Evolutionary conservation across 2,888 invertebrate species (phyloP), one percentile per base, ranked within the genome.

Genomic region (Nephrocerus scutellatus): DNA sequence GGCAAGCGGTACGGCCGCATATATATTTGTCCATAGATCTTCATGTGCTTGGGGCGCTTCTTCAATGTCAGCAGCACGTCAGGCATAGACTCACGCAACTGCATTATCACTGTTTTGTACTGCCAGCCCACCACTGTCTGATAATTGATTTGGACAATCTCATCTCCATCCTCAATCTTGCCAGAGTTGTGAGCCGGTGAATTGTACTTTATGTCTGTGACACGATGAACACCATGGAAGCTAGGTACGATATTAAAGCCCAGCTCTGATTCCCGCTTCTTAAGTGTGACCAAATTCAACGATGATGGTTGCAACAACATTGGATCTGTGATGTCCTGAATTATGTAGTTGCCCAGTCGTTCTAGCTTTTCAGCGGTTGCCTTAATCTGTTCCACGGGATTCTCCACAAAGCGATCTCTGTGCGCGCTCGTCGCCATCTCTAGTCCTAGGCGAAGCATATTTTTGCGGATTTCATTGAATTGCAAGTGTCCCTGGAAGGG

Each of bases 91-190:
- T 86, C 85, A 52, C 80, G 79, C 41, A 84, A 74, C 38, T 82
- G 72, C 44, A 81, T 75, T 52, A 84, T 72, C 18, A 89, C 80
- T 49, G 83, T 83, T 57, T 83, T 82, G 38, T 81, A 74, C 54
- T 83, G 82, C 88, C 89, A 90, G 2, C 87, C 88, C 44, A 88
- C 79, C 2, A 80, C 77, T 1, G 80, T 80, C 60, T 80, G 79
- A 59, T 80, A 80, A 62, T 80, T 80, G 18, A 80, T 88, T 74
- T 92, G 90, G 26, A 96, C 84, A 53, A 97, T 88, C 73, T 97
- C 96, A 70, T 97, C 96, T 0, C 95, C 96, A 54, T 86, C 84
- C 68, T 92, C 92, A 57, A 97, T 84, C 70, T 88, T 89, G 3
- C 87, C 87, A 52, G 88, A 87, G 22, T 85, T 80, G 70, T 93